Conservation (phyloP, 1,140 invertebrate genomes). For the Calephelis virginiensis region DNA sequence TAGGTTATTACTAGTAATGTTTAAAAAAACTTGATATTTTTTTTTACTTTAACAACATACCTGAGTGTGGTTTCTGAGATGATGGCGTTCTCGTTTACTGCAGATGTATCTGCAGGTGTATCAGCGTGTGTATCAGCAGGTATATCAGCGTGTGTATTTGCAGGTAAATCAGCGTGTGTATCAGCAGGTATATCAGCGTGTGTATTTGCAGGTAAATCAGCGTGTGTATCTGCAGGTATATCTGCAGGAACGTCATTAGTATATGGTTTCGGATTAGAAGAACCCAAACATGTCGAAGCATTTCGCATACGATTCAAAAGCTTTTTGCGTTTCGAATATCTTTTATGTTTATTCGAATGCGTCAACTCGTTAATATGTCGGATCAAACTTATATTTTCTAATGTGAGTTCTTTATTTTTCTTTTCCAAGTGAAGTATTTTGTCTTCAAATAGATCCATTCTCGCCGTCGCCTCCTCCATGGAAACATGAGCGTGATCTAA, state of each 20-base stretch:
- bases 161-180: too few relatives aligned
- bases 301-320: not conserved
- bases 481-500: constrained; percentile 9
- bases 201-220: too few relatives aligned
- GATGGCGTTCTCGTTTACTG: too few relatives aligned
- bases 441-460: constrained; percentile 4
- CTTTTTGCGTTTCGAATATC: constrained; percentile 9
- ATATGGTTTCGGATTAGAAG: not conserved
- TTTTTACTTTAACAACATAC: too few relatives aligned
- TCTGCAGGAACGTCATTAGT: not conserved
- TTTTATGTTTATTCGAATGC: not conserved
- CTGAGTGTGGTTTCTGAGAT: too few relatives aligned
- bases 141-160: too few relatives aligned
- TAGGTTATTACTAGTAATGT: too few relatives aligned
- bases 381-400: constrained; percentile 9
- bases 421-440: constrained; percentile 3
- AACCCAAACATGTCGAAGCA: not conserved
- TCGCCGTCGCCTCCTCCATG: not conserved
- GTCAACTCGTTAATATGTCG: not conserved
- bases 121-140: too few relatives aligned
- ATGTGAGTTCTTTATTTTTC: not conserved
- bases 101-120: too few relatives aligned
- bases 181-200: too few relatives aligned
- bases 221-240: not conserved
- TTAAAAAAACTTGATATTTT: too few relatives aligned